Evolutionary conservation across 2,113 vertebrate species (phyloP).

Genomic region (Peucedramus taeniatus): DNA sequence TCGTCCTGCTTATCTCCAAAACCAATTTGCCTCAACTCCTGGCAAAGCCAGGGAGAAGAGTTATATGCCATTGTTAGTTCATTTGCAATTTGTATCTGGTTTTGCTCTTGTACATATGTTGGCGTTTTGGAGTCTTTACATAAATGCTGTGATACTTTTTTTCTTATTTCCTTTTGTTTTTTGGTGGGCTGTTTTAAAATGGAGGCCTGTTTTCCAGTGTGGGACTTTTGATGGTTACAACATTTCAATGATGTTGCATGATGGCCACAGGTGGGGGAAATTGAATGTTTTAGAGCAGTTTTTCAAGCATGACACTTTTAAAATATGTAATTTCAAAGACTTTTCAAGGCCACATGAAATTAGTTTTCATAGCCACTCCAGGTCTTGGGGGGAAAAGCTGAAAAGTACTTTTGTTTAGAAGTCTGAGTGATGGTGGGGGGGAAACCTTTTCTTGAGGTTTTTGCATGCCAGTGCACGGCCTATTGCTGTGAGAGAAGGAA

Average conservation of each 20-base stretch:
- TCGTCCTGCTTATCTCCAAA: constrained; percentile 62
- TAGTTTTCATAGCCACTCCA: constrained; percentile 73
- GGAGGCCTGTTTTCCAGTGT: constrained; percentile 68
- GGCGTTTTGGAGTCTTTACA: constrained; percentile 72
- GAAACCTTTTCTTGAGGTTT: constrained; percentile 71
- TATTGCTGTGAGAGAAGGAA: constrained; percentile 63
- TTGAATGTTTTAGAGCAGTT: constrained; percentile 68
- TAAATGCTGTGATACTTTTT: constrained; percentile 68
- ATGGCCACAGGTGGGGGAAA: constrained; percentile 63
- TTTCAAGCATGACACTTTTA: constrained; percentile 74
- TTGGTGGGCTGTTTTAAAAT: constrained; percentile 72
- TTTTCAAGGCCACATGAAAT: constrained; percentile 69
- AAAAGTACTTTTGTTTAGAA: constrained; percentile 79
- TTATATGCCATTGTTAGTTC: constrained; percentile 58
- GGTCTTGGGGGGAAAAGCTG: constrained; percentile 71
- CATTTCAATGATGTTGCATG: constrained; percentile 48
- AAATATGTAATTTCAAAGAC: constrained; percentile 67
- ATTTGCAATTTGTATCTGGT: constrained; percentile 60
- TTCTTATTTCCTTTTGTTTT: constrained; percentile 45
- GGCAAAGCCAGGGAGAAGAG: constrained; percentile 52
- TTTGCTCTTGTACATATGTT: constrained; percentile 77
- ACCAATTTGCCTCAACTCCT: constrained; percentile 64
- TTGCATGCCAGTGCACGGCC: constrained; percentile 79
- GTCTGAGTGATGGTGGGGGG: constrained; percentile 78
- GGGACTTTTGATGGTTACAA: constrained; percentile 65